These are phyloP conservation scores for Protonibea diacanthus DNA, from an alignment of 2,797 vertebrate genomes.

Conservation along the genomic window DNA sequence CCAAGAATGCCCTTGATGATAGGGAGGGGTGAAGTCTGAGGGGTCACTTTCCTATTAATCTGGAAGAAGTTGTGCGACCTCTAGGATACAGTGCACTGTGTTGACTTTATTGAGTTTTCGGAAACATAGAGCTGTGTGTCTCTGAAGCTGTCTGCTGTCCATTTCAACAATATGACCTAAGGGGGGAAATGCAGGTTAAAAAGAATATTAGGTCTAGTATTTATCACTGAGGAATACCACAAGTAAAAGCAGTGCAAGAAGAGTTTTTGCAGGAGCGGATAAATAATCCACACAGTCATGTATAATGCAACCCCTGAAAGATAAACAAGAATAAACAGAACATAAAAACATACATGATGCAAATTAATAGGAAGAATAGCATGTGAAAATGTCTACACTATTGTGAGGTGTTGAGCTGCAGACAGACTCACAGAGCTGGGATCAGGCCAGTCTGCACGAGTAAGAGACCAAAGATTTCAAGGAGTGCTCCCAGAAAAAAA, in stretches of 20 bases:
- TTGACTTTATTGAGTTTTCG: not conserved
- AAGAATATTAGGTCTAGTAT: not conserved
- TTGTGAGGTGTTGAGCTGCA: slow-evolving; percentile 14
- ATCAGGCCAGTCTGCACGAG: slow-evolving; percentile 3
- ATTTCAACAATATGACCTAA: not conserved
- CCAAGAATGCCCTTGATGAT: not conserved
- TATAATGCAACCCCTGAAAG: not conserved
- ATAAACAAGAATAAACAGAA: not conserved
- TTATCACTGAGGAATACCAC: not conserved
- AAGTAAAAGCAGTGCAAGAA: not conserved
- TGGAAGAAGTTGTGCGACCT: not conserved
- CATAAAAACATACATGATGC: not conserved
- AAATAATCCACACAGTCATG: not conserved
- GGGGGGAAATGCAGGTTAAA: not conserved
- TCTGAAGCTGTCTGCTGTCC: not conserved
- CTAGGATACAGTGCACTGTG: not conserved
- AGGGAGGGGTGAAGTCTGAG: not conserved
- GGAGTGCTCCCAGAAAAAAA: slow-evolving; percentile 24
- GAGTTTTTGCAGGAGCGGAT: not conserved
- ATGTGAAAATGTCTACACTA: too few species aligned
- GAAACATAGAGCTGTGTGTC: not conserved
- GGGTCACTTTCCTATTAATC: not conserved
- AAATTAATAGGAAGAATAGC: not conserved
- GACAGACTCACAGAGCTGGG: slow-evolving; percentile 17
- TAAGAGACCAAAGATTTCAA: slow-evolving; percentile 22